Base-by-base conservation (phyloP, 2,797 vertebrate species). In the Amniataba percoides region DNA sequence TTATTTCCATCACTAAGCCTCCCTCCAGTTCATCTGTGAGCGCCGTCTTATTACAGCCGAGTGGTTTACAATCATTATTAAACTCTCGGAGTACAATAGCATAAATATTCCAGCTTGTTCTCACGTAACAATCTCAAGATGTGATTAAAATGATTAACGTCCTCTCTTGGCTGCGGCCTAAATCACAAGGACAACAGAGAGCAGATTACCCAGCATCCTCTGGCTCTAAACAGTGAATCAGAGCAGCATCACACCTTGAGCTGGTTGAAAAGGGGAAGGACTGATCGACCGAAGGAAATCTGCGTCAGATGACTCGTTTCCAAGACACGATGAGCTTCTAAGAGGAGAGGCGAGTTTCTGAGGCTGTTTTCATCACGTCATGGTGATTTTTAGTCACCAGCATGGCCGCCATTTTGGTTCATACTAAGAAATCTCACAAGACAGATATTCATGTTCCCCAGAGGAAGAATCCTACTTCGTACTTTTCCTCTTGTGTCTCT, bases 91-190 rank as follows among this genome's bases (percentile, higher is more conserved):
- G 71, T 15, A 62, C 34, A 79, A 71, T 5, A 13, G n/a, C 42
- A 61, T 77, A 74, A 81, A 87, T 65, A 69, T 52, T 56, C 19
- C 0, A 3, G 27, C 59, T 60, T 57, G 78, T 70, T 72, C 52
- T 43, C 1, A 6, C 21, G 27, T 72, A 49, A 53, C 71, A 59
- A 2, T 42, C 48, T 49, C 7, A 27, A 60, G 57, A 74, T 3
- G 55, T 2, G 14, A 69, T 75, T 69, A 65, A 73, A 65, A 68
- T 75, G 64, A 77, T 78, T 60, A 18, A 85, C 42, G 11, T 71
- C 36, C 1, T 59, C 58, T 59, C 46, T n/a, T 19, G 62, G 78
- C 81, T 69, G 46, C 43, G 3, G 73, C 3, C 18, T 69, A 31
- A 68, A 68, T 77, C 67, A 45, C 45, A 51, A 16, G 19, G 25